Percentiles rank a stretch among this genome's conserved stretches.
Evolutionary conservation across 2,888 invertebrate genomes (phyloP).

Genomic region (Drymonia ruficornis): DNA sequence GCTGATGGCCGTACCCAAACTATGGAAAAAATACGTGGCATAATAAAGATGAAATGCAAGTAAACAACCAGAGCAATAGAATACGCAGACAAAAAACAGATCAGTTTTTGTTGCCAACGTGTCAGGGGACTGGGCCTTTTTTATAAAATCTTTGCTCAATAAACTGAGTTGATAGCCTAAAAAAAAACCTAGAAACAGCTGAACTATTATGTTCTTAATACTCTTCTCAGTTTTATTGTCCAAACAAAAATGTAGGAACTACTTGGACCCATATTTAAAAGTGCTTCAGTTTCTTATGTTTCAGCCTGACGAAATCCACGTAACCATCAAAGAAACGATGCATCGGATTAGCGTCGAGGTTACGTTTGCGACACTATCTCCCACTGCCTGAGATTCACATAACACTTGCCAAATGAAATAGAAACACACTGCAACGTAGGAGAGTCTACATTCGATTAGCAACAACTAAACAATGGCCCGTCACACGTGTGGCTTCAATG

Average conservation of each 20-base stretch:
- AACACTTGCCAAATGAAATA: slow-evolving; percentile 17
- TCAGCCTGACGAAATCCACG: slow-evolving; percentile 14
- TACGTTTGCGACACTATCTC: slow-evolving; percentile 45
- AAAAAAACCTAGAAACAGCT: no score
- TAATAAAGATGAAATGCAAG: no score
- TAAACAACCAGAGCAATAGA: no score
- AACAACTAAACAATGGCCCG: slow-evolving; percentile 41
- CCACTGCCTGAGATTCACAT: slow-evolving; percentile 33
- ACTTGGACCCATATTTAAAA: no score
- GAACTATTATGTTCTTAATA: no score
- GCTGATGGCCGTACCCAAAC: not conserved
- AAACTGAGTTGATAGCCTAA: no score
- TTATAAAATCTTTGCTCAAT: slow-evolving; percentile 7
- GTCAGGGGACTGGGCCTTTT: not conserved
- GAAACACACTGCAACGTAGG: slow-evolving; percentile 8
- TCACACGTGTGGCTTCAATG: slow-evolving; percentile 37
- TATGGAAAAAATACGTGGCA: no score
- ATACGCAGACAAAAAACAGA: no score
- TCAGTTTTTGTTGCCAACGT: not conserved
- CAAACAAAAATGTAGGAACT: no score
- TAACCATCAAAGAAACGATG: slow-evolving; percentile 39
- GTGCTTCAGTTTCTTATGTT: no score
- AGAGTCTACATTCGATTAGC: slow-evolving; percentile 21
- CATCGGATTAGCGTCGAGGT: slow-evolving; percentile 47
- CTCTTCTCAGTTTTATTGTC: no score